Conservation (phyloP, 2,888 invertebrate genomes). For the Apamea sordens region DNA sequence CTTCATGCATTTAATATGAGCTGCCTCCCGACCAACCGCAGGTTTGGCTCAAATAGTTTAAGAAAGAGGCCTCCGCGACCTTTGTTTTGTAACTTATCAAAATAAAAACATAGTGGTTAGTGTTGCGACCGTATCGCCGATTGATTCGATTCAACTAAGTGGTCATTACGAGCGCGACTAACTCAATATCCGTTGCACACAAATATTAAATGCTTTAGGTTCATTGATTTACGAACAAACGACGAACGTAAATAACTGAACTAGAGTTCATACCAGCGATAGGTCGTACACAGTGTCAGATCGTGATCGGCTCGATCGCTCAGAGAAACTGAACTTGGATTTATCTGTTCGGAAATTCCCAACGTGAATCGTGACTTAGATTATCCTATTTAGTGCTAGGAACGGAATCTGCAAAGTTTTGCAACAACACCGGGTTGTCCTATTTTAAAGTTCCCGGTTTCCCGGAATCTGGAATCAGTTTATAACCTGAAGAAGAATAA, state of each 20-base stretch:
- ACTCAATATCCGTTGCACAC: conserved; percentile 15
- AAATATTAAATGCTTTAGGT: conserved; percentile 7
- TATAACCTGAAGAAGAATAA: background rate
- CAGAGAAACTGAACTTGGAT: conserved; percentile 3
- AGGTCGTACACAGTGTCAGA: background rate
- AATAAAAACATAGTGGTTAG: conserved; percentile 5
- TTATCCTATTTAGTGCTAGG: background rate
- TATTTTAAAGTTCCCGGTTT: background rate
- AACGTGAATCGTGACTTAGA: conserved; percentile 10
- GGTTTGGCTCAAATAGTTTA: background rate
- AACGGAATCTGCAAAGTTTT: background rate
- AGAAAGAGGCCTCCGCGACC: conserved; percentile 1
- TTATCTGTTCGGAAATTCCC: background rate
- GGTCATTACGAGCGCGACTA: conserved; percentile 27
- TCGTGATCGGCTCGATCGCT: conserved; percentile 4
- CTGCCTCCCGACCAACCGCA: background rate
- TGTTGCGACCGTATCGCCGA: conserved; percentile 12
- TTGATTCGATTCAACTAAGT: conserved; percentile 21
- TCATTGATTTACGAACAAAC: conserved; percentile 21
- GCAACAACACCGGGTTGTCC: background rate
- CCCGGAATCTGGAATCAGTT: background rate
- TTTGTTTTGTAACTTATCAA: conserved; percentile 25
- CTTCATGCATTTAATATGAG: background rate
- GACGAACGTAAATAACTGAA: background rate
- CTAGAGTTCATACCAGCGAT: background rate